phyloP scores from a whole-genome alignment of 2,113 vertebrate species.

The Noctilio leporinus region DNA sequence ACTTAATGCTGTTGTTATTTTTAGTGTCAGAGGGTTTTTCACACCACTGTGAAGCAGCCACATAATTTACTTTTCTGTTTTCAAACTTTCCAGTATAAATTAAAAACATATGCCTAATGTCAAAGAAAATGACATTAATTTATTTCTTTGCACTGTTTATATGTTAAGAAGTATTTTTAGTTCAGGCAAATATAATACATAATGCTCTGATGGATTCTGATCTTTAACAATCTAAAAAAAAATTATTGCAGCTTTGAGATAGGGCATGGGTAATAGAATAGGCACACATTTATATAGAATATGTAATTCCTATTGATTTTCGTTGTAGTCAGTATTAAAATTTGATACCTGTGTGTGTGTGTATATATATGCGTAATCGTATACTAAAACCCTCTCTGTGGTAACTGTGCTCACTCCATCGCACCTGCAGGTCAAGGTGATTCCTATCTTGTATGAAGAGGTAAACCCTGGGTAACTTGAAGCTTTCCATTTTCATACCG shows the following conservation, averaged over 20 bases:
- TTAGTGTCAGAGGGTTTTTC: slow-evolving; percentile 65
- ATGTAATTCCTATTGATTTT: not conserved
- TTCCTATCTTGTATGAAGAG: not conserved
- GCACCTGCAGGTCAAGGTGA: not conserved
- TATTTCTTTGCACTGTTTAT: slow-evolving; percentile 60
- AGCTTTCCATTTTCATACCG: not conserved
- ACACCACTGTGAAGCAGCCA: slow-evolving; percentile 43
- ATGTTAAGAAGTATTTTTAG: slow-evolving; percentile 57
- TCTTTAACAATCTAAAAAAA: not conserved
- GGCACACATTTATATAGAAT: not conserved
- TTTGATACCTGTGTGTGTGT: not conserved
- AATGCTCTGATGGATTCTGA: not conserved
- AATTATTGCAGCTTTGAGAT: not conserved
- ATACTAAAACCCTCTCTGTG: not conserved
- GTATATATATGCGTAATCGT: not conserved
- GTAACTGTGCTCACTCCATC: not conserved
- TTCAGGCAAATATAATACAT: not conserved
- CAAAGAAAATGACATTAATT: slow-evolving; percentile 67
- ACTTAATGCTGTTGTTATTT: slow-evolving; percentile 65
- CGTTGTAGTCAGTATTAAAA: not conserved
- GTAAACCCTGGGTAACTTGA: not conserved
- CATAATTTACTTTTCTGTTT: slow-evolving; percentile 72
- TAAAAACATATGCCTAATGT: slow-evolving; percentile 66
- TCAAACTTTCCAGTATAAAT: slow-evolving; percentile 68
- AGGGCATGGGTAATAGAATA: not conserved